Conservation (phyloP, 2,113 vertebrate genomes). For the Elachura formosa region DNA sequence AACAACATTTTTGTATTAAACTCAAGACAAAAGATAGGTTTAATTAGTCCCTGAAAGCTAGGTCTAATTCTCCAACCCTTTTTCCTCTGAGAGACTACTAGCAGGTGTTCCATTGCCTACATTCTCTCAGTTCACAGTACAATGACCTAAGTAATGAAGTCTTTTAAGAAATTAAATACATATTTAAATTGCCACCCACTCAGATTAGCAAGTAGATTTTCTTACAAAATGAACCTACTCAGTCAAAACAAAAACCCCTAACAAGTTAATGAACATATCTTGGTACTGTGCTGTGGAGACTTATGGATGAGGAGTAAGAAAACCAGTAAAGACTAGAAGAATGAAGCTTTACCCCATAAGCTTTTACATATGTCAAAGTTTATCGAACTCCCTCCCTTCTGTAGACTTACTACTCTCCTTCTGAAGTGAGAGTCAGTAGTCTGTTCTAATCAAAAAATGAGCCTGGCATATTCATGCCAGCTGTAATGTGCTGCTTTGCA, state of each 20-base stretch:
- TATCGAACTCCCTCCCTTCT: background rate
- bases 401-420: background rate
- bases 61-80: background rate
- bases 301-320: background rate
- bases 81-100: background rate
- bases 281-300: background rate
- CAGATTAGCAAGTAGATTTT: background rate
- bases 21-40: background rate
- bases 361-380: background rate
- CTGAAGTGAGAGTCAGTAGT: background rate
- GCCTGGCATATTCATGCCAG: background rate
- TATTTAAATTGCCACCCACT: background rate
- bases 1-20: background rate
- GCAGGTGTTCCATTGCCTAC: background rate
- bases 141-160: background rate
- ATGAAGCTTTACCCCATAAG: background rate
- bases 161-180: constrained; percentile 10
- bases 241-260: background rate
- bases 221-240: background rate
- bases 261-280: background rate
- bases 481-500: background rate
- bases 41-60: background rate
- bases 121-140: background rate
- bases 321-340: background rate
- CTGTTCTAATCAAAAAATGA: background rate